Conservation (phyloP, 1,140 invertebrate genomes). For the Bursaphelenchus mucronatus region DNA sequence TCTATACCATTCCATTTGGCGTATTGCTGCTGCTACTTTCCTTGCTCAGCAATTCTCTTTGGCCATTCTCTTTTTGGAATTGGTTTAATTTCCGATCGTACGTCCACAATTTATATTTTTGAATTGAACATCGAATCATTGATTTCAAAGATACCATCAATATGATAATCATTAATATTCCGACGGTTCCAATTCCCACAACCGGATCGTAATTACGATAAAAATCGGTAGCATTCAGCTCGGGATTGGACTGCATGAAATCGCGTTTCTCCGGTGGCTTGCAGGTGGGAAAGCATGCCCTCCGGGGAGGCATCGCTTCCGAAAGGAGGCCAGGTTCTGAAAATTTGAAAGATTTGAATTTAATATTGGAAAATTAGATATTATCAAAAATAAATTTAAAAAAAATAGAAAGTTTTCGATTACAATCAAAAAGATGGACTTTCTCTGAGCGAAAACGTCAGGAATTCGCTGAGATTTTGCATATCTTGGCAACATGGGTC, state of each 20-base stretch:
- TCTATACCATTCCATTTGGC: too few species aligned
- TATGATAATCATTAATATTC: conserved; percentile 46
- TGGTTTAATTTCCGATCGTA: conserved; percentile 30
- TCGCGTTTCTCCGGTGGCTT: conserved; percentile 49
- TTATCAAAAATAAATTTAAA: too few species aligned
- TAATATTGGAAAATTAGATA: too few species aligned
- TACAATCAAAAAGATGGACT: conserved; percentile 4
- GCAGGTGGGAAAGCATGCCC: conserved; percentile 41
- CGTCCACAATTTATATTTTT: conserved; percentile 18
- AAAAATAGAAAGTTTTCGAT: background rate
- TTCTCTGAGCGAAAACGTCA: too few species aligned
- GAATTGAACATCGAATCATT: conserved; percentile 38
- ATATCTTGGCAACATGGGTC: too few species aligned
- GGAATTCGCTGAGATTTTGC: too few species aligned
- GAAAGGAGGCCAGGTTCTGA: too few species aligned
- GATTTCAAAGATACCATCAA: conserved; percentile 46
- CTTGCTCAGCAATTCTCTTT: too few species aligned
- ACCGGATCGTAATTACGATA: conserved; percentile 50
- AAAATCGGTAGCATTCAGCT: conserved; percentile 38
- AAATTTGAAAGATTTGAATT: too few species aligned
- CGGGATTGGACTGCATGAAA: conserved; percentile 49
- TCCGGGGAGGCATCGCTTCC: conserved; percentile 21
- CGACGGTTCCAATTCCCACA: conserved; percentile 50
- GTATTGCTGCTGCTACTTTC: too few species aligned
- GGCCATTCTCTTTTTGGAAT: background rate